Percentiles rank a stretch among this genome's conserved stretches.
These are phyloP conservation scores for Teleogryllus oceanicus DNA, from an alignment of 2,888 invertebrate species.

Conservation along the genomic window DNA sequence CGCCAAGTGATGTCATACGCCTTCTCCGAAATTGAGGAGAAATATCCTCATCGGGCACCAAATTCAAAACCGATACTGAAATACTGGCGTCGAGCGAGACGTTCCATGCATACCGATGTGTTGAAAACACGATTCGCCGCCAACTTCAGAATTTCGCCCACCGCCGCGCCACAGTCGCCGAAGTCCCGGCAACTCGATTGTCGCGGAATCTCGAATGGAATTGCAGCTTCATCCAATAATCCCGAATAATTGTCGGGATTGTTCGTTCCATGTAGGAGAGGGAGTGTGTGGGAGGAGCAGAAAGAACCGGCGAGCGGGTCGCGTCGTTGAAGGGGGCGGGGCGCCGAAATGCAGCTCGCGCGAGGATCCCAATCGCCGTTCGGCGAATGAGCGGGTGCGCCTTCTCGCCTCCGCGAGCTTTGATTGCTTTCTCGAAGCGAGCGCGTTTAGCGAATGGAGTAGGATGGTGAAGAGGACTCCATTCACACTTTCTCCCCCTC, in stretches of 20 bases:
- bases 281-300: background rate
- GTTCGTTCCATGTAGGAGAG: background rate
- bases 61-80: conserved; percentile 9
- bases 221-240: conserved; percentile 18
- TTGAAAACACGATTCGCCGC: conserved; percentile 4
- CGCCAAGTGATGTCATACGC: background rate
- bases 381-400: too few species aligned
- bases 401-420: too few species aligned
- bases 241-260: background rate
- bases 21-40: background rate
- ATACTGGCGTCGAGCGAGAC: background rate
- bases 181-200: background rate
- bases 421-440: too few species aligned
- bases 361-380: too few species aligned
- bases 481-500: too few species aligned
- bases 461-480: too few species aligned
- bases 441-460: too few species aligned
- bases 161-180: background rate
- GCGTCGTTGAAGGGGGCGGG: too few species aligned
- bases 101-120: conserved; percentile 9
- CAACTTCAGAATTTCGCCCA: conserved; percentile 1
- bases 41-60: background rate
- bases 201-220: conserved; percentile 3
- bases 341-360: too few species aligned
- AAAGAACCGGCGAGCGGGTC: too few species aligned